Conservation (phyloP, 2,888 invertebrate species). For the Auanema sp. region DNA sequence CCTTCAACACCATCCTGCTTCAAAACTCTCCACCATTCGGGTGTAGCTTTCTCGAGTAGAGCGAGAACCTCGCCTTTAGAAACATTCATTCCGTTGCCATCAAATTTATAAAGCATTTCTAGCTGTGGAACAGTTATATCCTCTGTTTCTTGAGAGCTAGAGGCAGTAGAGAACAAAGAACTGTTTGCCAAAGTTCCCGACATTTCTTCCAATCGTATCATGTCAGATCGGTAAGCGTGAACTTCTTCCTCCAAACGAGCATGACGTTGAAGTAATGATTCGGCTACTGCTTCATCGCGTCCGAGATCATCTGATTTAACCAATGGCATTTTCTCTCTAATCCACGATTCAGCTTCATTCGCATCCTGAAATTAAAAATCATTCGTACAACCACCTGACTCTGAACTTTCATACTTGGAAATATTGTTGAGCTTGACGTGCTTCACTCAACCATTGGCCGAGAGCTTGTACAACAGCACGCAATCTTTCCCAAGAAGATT, state of each 20-base stretch:
- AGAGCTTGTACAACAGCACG: conserved; percentile 78
- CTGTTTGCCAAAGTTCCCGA: conserved; percentile 61
- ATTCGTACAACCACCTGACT: neutral
- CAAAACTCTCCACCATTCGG: conserved; percentile 95
- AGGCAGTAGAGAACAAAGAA: conserved; percentile 53
- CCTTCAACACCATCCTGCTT: conserved; percentile 86
- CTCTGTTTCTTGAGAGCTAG: conserved; percentile 36
- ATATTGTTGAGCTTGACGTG: conserved; percentile 85
- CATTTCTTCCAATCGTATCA: conserved; percentile 63
- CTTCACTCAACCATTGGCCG: conserved; percentile 80
- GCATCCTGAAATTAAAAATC: conserved; percentile 75
- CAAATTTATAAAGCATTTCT: conserved; percentile 47
- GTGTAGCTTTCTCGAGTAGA: conserved; percentile 78
- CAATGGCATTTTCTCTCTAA: conserved; percentile 89
- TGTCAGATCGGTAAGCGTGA: conserved; percentile 56
- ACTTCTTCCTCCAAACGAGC: conserved; percentile 60
- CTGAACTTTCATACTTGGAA: conserved; percentile 44
- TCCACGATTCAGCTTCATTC: conserved; percentile 95
- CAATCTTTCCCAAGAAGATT: conserved; percentile 81
- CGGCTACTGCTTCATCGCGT: conserved; percentile 66
- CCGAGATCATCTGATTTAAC: conserved; percentile 88
- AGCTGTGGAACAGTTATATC: conserved; percentile 57
- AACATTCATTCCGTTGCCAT: conserved; percentile 80
- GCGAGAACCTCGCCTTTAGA: conserved; percentile 89
- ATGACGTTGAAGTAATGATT: conserved; percentile 66